Evolutionary conservation across 2,888 invertebrate genomes (phyloP).

Genomic region (Coremacera marginata): DNA sequence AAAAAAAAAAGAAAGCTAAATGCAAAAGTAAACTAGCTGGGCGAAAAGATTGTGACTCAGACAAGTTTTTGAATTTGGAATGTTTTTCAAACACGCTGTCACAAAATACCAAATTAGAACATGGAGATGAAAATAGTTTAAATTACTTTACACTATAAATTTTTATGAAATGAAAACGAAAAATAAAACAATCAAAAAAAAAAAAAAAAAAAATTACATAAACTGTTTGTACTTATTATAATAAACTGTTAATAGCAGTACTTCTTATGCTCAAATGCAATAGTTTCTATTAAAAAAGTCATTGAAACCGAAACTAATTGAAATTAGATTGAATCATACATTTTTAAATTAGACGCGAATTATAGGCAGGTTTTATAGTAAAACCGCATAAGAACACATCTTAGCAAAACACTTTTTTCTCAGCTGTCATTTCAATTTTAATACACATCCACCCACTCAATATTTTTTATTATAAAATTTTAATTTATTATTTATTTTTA

Average conservation of each 20-base stretch:
- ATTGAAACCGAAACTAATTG: conserved; percentile 34
- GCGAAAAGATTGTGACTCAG: not conserved
- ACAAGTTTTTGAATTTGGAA: not conserved
- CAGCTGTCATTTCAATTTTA: no score
- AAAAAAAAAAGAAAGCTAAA: conserved; percentile 16
- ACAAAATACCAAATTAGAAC: not conserved
- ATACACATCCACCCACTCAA: no score
- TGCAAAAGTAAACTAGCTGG: not conserved
- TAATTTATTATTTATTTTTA: not conserved
- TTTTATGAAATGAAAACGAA: not conserved
- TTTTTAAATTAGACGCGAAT: conserved; percentile 15
- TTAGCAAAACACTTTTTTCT: no score
- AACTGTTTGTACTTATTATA: not conserved
- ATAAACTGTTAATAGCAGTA: not conserved
- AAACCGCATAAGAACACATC: conserved; percentile 15
- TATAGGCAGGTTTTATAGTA: conserved; percentile 36
- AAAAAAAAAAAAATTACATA: not conserved
- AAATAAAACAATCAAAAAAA: not conserved
- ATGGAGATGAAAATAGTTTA: not conserved
- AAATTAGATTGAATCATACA: not conserved
- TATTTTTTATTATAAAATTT: no score
- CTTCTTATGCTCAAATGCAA: not conserved
- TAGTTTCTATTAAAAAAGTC: not conserved
- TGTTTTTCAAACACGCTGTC: not conserved
- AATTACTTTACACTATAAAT: not conserved